Evolutionary conservation across 64 coral and sea anemone genomes (phyloP).

Genomic region (Porites lutea): DNA sequence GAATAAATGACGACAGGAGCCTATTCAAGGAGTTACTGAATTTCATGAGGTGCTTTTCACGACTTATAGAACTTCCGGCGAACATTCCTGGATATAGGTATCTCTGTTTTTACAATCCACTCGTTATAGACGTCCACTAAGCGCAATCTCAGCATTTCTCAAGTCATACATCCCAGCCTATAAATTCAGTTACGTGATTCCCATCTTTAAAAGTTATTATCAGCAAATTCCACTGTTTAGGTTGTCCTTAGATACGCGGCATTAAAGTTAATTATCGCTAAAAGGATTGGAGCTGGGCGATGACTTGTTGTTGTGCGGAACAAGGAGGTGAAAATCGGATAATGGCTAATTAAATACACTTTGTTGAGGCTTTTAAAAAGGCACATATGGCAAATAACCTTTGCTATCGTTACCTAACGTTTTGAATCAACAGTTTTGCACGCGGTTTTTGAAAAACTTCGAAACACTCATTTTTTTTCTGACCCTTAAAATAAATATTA

Average conservation of each 20-base stretch:
- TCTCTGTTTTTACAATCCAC: not conserved
- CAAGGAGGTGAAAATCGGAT: conserved; percentile 26
- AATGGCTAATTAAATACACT: conserved; percentile 13
- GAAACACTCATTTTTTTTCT: too few relatives aligned
- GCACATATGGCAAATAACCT: not conserved
- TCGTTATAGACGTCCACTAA: too few relatives aligned
- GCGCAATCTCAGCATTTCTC: too few relatives aligned
- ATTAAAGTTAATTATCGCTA: not conserved
- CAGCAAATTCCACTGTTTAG: not conserved
- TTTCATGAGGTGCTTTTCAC: not conserved
- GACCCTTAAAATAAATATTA: too few relatives aligned
- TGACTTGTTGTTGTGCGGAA: conserved; percentile 13
- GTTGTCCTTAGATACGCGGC: not conserved
- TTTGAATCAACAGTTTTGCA: not conserved
- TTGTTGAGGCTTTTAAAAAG: not conserved
- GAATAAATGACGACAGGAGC: not conserved
- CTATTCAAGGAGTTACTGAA: not conserved
- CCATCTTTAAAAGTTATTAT: conserved; percentile 20
- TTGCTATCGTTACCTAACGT: not conserved
- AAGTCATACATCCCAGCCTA: too few relatives aligned
- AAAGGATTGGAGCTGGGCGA: conserved; percentile 5
- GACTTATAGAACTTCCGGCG: conserved; percentile 8
- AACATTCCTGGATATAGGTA: not conserved
- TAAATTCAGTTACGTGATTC: too few relatives aligned
- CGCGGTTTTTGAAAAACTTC: not conserved